Evolutionary conservation across 2,888 invertebrate genomes (phyloP).

Genomic region (Zhengitettix transpicula): DNA sequence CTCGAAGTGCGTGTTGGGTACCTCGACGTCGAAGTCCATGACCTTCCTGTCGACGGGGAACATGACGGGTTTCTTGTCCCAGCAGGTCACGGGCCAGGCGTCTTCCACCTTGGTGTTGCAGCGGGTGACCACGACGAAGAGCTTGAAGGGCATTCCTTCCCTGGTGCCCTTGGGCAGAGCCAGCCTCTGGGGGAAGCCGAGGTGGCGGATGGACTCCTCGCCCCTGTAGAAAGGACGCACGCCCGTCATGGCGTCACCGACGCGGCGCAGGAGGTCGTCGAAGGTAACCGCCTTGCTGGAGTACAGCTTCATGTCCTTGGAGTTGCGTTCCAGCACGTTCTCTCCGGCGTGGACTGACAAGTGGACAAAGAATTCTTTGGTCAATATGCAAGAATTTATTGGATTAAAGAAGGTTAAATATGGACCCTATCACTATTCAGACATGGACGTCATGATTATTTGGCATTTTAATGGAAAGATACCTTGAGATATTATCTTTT

Average conservation of each 20-base stretch:
- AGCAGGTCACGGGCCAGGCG: conserved; percentile 32
- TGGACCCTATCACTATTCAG: no score
- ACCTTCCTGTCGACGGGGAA: conserved; percentile 58
- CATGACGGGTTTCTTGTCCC: conserved; percentile 36
- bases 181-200: conserved; percentile 52
- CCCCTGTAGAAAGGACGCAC: conserved; percentile 30
- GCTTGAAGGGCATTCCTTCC: conserved; percentile 44
- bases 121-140: conserved; percentile 43
- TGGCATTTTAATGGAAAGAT: no score
- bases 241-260: conserved; percentile 35
- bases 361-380: no score
- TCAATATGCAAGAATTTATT: no score
- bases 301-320: conserved; percentile 44
- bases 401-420: no score
- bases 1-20: conserved; percentile 32
- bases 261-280: conserved; percentile 32
- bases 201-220: conserved; percentile 28
- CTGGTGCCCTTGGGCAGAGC: conserved; percentile 51
- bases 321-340: conserved; percentile 50
- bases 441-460: no score
- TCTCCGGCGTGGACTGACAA: conserved; percentile 31
- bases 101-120: conserved; percentile 23
- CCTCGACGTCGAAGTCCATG: conserved; percentile 31
- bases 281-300: conserved; percentile 32
- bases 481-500: no score